Evolutionary conservation across 1,140 invertebrate genomes (phyloP), one percentile per base, ranked within the genome.

Genomic region (Mactra quadrangularis): DNA sequence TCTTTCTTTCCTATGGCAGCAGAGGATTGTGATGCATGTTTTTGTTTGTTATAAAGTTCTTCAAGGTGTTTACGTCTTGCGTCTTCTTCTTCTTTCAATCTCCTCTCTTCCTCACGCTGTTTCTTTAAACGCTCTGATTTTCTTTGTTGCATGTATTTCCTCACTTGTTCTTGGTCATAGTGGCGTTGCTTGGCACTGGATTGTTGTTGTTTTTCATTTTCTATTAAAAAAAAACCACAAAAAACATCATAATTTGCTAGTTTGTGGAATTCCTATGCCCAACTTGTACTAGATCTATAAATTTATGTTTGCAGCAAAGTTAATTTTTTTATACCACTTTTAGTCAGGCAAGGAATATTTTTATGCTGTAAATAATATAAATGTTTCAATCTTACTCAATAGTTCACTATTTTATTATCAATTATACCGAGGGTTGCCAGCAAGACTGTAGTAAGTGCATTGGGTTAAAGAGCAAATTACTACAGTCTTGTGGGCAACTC

Each of bases 111-210:
- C 53, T 91, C 89, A 50, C 83, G 62, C 57, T 89, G 76, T 38
- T 85, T 71, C 59, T 75, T 77, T 15, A 88, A 3, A n/a, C 89
- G 57, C 33, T 92, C 88, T 0, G 85, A 86, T 81, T 89, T 90
- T 82, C 92, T 89, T 52, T 88, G 87, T 31, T 88, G 87, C 17
- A 93, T 92, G 78, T 89, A 93, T 66, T 88, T 87, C 0, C 91
- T 74, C 11, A 93, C 88, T 47, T 89, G 87, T 19, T 91, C 89
- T 2, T 83, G 70, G 64, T 92, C 89, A 83, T 93, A 92, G 74
- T 92, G 91, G 0, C 90, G 86, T 29, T 91, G 88, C 76, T 93
- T 93, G 22, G 90, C 83, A 47, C 62, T 71, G 7, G 87, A 82
- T 66, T 88, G 82, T 9, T 72, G 75, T 45, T 90, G 88, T 57